Evolutionary conservation across 1,140 invertebrate genomes (phyloP), one percentile per base, ranked within the genome.

Genomic region (Mycetomoellerius zeteki): DNA sequence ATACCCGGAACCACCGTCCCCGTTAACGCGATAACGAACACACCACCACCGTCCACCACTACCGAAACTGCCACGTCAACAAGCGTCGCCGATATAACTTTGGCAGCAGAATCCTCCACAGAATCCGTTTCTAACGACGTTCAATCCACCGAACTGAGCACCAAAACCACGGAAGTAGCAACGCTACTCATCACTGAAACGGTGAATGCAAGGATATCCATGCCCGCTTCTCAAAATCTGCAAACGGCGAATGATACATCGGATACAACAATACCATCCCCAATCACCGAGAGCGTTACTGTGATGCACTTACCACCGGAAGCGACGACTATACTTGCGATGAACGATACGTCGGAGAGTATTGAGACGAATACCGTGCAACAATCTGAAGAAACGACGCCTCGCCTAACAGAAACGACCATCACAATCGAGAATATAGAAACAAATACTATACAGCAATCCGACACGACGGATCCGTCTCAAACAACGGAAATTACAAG

Each of bases 301-400:
- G 33, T n/a, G 7, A 58, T 19, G 37, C 21, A 56, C 24, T 1
- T 43, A 50, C n/a, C 54, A 52, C 4, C 7, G 6, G 82, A 65
- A 85, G n/a, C 16, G 10, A 78, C 60, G 1, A 85, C 52, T 12
- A 14, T 50, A 37, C 14, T 27, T 2, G 12, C 27, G 14, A 85
- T 82, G 4, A 88, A 69, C 21, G 5, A 33, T 47, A 50, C 7
- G 21, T 56, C 52, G 1, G 87, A 87, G 52, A 86, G 16, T 14
- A 67, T 50, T 12, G 82, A 90, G 19, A 81, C 30, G 6, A 91
- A 89, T 14, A 90, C 73, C 0, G 72, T 90, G 73, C 58, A 80
- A 10, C 16, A 78, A 12, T 76, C 60, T 0, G 82, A 86, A 0
- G 21, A 30, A 3, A 82, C 77, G 1, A 62, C 62, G 1, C 50